These are phyloP conservation scores for Capitulum mitella DNA, from an alignment of 2,888 invertebrate species.

Conservation along the genomic window DNA sequence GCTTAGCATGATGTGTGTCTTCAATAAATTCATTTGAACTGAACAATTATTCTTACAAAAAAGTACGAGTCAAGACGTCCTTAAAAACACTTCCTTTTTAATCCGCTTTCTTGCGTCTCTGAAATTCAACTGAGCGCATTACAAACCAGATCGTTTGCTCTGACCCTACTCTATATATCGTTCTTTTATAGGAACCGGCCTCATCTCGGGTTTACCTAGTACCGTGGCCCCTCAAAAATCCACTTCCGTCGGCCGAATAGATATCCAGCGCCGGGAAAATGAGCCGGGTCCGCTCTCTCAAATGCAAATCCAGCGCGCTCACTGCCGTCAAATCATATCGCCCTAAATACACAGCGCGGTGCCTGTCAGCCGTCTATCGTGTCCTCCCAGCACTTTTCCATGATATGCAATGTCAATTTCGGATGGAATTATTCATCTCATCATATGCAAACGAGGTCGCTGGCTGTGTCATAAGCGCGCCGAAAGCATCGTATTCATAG, in stretches of 20 bases:
- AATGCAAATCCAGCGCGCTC: neutral
- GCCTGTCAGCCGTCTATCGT: neutral
- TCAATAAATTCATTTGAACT: too few species aligned
- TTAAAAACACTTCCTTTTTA: too few species aligned
- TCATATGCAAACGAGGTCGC: constrained; percentile 5
- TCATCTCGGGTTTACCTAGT: too few species aligned
- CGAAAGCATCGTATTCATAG: constrained; percentile 17
- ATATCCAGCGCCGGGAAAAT: neutral
- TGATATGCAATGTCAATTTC: constrained; percentile 23
- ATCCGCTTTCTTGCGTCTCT: too few species aligned
- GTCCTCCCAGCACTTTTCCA: constrained; percentile 1
- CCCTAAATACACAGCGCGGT: neutral
- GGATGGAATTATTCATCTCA: constrained; percentile 17
- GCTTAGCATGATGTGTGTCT: too few species aligned
- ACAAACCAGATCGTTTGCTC: too few species aligned
- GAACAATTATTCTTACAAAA: too few species aligned
- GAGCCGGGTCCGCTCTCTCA: neutral
- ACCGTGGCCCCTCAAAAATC: too few species aligned
- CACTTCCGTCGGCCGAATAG: neutral
- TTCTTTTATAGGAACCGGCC: too few species aligned
- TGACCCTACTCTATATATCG: too few species aligned
- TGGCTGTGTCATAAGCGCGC: neutral
- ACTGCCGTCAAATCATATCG: neutral
- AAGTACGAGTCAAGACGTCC: too few species aligned
- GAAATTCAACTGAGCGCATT: too few species aligned